Percentiles rank a stretch among this genome's conserved stretches.
Evolutionary conservation across 2,113 vertebrate genomes (phyloP).

Genomic region (Emydura subglobosa): DNA sequence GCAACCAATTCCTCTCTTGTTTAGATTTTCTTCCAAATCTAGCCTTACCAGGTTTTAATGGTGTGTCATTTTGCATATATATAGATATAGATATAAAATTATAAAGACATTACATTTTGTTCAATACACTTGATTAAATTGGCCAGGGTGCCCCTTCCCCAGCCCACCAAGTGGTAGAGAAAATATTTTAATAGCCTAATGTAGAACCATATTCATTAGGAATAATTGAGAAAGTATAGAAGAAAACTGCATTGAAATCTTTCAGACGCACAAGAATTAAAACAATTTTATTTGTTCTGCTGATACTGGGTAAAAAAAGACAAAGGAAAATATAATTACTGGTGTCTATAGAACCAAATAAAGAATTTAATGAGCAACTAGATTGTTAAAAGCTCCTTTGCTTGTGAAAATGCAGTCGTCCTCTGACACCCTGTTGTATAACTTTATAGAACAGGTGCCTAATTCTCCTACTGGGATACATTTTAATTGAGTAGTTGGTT

Average conservation of each 20-base stretch:
- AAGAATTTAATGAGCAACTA: constrained; percentile 71
- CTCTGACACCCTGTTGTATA: constrained; percentile 53
- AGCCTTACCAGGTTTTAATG: constrained; percentile 9
- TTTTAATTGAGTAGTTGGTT: constrained; percentile 72
- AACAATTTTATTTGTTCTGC: background rate
- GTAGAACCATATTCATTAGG: background rate
- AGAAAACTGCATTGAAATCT: background rate
- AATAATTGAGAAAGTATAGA: background rate
- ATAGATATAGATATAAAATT: no score
- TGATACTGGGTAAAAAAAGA: background rate
- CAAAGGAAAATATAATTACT: constrained; percentile 66
- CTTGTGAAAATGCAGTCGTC: constrained; percentile 43
- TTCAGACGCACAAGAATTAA: constrained; percentile 47
- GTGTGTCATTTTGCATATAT: background rate
- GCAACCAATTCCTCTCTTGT: constrained; percentile 4
- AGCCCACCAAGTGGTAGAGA: background rate
- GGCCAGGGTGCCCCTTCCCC: background rate
- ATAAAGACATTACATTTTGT: background rate
- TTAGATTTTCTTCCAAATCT: constrained; percentile 27
- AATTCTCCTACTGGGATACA: constrained; percentile 75
- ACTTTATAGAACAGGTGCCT: constrained; percentile 75
- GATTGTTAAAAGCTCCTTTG: constrained; percentile 39
- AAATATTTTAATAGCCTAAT: background rate
- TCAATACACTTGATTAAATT: background rate
- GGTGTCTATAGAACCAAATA: constrained; percentile 37